Evolutionary conservation across 2,797 vertebrate genomes (phyloP), one percentile per base, ranked within the genome.

Genomic region (Xenopus petersii): DNA sequence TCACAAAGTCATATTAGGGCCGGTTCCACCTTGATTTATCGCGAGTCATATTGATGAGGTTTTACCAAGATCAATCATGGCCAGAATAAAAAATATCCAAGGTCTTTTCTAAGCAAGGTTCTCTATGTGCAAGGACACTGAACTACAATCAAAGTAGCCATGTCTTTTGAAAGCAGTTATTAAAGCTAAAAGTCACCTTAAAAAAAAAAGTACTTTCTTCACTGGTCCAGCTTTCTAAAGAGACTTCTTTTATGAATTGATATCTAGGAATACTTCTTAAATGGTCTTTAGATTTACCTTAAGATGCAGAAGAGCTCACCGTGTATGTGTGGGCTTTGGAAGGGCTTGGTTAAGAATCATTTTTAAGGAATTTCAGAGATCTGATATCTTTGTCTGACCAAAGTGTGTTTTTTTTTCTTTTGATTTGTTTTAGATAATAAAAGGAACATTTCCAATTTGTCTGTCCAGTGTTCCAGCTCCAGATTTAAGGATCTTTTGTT

Each of bases 351-450:
- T 67, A 74, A 74, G 67, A 49, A 74, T 64, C 26, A 51, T 79
- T 79, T 79, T 65, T 74, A 79, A 64, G 71, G 67, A 70, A 74
- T 70, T 79, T 79, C 66, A 70, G 77, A 79, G 71, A 79, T 70
- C 49, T 77, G 56, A 47, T 71, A 73, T 73, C 36, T 74, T 79
- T 74, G 66, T 74, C 62, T 26, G 62, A 74, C 77, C 71, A 79
- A 79, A 79, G 77, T 24, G 56, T 66, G 26, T 68, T 55, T 78
- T 68, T 68, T 36, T 10, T 71, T 70, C 17, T 12, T 42, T 42
- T 42, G 36, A 42, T 42, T 63, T 55, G 1, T 71, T 64, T 70
- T 79, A 9, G 66, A 69, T 73, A 62, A 73, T 69, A 64, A 70
- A 73, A 47, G 71, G 71, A 64, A 70, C 26, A 51, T 70, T 79